A percentile compares a stretch with the other conserved stretches of the same genome.
phyloP scores from a whole-genome alignment of 2,888 invertebrate genomes.

The Chydorus sphaericus region DNA sequence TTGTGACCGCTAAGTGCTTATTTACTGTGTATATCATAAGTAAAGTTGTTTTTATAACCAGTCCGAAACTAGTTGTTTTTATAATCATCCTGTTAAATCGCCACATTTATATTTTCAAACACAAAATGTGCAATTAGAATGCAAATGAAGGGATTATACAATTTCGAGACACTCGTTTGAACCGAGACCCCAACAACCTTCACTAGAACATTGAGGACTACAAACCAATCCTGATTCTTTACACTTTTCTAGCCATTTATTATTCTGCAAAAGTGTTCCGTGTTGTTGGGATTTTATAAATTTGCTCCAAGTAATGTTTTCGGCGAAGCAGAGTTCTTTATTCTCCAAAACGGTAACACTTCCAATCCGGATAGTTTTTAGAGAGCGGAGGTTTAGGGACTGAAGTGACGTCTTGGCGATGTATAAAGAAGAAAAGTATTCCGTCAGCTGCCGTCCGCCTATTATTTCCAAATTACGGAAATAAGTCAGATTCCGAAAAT shows the following conservation, averaged over 20 bases:
- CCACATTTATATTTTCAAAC: too few relatives aligned
- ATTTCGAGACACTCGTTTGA: constrained; percentile 79
- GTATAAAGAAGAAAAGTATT: constrained; percentile 73
- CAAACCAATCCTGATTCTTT: constrained; percentile 60
- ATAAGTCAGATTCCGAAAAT: constrained; percentile 76
- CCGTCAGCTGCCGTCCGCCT: constrained; percentile 74
- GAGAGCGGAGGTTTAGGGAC: constrained; percentile 64
- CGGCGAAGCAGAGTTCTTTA: constrained; percentile 69
- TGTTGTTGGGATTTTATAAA: constrained; percentile 61
- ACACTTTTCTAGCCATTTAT: constrained; percentile 53
- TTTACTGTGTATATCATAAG: too few relatives aligned
- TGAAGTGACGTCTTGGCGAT: constrained; percentile 77
- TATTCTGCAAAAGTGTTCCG: constrained; percentile 56
- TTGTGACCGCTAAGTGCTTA: too few relatives aligned
- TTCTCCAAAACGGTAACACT: constrained; percentile 79
- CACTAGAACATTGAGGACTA: constrained; percentile 67
- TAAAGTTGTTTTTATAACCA: too few relatives aligned
- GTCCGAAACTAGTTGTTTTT: too few relatives aligned
- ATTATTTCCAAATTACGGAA: constrained; percentile 86
- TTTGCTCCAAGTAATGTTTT: constrained; percentile 67
- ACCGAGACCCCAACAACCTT: constrained; percentile 93
- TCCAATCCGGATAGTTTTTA: constrained; percentile 73
- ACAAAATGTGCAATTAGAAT: too few relatives aligned
- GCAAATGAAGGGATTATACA: too few relatives aligned
- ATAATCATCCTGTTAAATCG: too few relatives aligned